A percentile compares a stretch with the other conserved stretches of the same genome.
phyloP scores from a whole-genome alignment of 2,888 invertebrate species.

The Ichneumon xanthorius region DNA sequence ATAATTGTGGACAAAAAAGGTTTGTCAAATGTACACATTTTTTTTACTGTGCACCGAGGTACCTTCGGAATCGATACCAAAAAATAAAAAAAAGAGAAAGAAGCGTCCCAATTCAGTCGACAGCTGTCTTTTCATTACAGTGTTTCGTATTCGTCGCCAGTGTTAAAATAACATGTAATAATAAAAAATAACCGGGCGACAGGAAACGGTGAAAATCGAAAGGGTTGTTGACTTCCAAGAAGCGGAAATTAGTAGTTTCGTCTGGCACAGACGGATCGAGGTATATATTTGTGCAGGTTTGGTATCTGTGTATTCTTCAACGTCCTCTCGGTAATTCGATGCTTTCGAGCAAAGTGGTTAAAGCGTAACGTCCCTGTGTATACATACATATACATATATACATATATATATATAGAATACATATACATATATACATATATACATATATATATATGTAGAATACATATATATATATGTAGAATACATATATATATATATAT shows the following conservation, averaged over 20 bases:
- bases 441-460: too few species aligned
- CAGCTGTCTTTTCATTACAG: background rate
- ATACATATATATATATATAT: too few species aligned
- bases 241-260: conserved; percentile 67
- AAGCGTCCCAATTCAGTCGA: background rate
- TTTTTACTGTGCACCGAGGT: too few species aligned
- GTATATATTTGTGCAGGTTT: conserved; percentile 26
- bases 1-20: too few species aligned
- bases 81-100: background rate
- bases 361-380: conserved; percentile 48
- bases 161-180: conserved; percentile 20
- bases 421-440: too few species aligned
- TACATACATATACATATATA: background rate
- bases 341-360: conserved; percentile 68
- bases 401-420: too few species aligned
- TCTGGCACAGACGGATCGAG: conserved; percentile 52
- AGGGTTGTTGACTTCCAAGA: conserved; percentile 33
- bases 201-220: conserved; percentile 44
- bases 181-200: conserved; percentile 10
- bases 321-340: conserved; percentile 63
- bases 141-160: background rate
- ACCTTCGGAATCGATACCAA: background rate
- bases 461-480: too few species aligned
- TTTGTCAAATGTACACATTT: too few species aligned
- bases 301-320: conserved; percentile 58